Base-by-base conservation (phyloP, 1,140 invertebrate species). In the Phenacoccus solenopsis region DNA sequence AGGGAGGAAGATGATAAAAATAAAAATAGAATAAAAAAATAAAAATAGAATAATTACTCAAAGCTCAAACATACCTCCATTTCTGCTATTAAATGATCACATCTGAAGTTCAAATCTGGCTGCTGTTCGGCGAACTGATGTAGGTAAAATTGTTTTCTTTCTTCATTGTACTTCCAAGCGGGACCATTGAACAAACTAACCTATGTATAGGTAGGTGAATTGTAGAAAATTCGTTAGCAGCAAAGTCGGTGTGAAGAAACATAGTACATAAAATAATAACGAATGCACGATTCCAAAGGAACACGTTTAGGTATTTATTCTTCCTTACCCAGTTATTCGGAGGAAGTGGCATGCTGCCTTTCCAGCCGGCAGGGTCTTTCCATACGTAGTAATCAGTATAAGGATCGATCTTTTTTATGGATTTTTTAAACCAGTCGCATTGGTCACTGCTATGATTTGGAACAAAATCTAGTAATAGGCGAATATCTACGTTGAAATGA, bases 381-480 rank as follows among this genome's bases (percentile, higher is more conserved):
- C 91, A 93, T 57, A 91, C 78, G 74, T 91, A 94, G 78, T 85
- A 94, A 73, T 93, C 85, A 30, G 78, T 81, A 69, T 87, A 91
- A 9, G 82, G 81, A 12, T 82, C 78, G 27, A 82, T 79, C 56
- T 78, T 80, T 16, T 80, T 78, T 0, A 79, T 77, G 0, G 90
- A 91, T 68, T 85, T 82, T 22, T 79, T 69, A 75, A 93, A 94
- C 91, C 91, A 93, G 68, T 84, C 78, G 72, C 89, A 88, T 71
- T 89, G 76, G 75, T 90, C 84, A 73, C 88, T 90, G 0, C 88
- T 87, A 76, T 94, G 90, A 79, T 94, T 94, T 2, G 90, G 90
- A n/a, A 94, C 87, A 74, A 93, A 87, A 76, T 95, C 93, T 77
- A 94, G 75, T 20, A 94, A 81, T 1, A 94, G 77, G 78, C 88